Evolutionary conservation across 2,113 vertebrate genomes (phyloP).

Genomic region (Fulica atra): DNA sequence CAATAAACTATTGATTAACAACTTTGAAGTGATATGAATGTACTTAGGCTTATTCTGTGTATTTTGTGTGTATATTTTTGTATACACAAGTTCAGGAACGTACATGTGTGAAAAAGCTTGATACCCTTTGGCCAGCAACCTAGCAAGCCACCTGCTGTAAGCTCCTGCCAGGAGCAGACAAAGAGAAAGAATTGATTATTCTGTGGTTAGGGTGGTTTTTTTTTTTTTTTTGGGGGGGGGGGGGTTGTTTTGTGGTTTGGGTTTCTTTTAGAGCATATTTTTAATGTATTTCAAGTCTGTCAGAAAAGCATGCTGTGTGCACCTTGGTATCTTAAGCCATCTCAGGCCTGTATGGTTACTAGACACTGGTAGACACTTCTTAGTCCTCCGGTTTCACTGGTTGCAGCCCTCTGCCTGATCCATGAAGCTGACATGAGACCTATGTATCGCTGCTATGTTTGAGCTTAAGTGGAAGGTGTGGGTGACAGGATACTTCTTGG

Average conservation of each 20-base stretch:
- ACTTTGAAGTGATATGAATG: not conserved
- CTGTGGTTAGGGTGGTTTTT: not conserved
- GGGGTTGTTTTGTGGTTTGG: too few species aligned
- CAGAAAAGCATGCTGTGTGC: not conserved
- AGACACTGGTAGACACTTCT: not conserved
- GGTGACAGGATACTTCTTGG: rapidly evolving
- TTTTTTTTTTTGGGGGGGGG: too few species aligned
- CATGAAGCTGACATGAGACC: rapidly evolving
- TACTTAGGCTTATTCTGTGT: not conserved
- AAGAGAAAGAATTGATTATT: not conserved
- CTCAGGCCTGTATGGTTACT: not conserved
- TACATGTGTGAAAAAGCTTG: not conserved
- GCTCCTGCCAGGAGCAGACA: not conserved
- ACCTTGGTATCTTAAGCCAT: not conserved
- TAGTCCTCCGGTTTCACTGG: not conserved
- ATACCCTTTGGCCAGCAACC: not conserved
- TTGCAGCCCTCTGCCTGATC: not conserved
- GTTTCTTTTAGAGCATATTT: not conserved
- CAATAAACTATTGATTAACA: not conserved
- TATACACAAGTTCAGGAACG: not conserved
- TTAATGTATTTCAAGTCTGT: not conserved
- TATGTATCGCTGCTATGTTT: rapidly evolving
- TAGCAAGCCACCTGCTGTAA: not conserved
- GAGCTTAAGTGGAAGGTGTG: not conserved
- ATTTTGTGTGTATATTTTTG: not conserved